Evolutionary conservation across 2,797 vertebrate species (phyloP).

Genomic region (Diglossa cyanea): DNA sequence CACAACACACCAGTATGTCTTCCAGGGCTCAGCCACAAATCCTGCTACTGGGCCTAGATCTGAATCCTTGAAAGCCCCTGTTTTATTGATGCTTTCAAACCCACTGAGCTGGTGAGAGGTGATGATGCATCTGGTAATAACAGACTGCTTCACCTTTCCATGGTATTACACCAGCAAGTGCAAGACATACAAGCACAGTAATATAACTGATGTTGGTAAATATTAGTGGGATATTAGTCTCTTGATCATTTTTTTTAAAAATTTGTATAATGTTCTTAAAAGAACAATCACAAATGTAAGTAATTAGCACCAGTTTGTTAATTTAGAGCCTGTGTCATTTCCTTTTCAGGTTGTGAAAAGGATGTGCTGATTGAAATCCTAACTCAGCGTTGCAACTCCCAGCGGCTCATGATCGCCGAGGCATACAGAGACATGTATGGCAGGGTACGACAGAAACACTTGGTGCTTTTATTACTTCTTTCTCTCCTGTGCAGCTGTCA

Average conservation of each 20-base stretch:
- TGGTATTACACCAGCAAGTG: background rate
- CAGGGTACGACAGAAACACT: slow-evolving; percentile 52
- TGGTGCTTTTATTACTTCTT: background rate
- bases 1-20: background rate
- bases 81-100: slow-evolving; percentile 10
- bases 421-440: slow-evolving; percentile 70
- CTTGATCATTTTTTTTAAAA: background rate
- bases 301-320: background rate
- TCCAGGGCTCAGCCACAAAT: background rate
- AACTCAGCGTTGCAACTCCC: slow-evolving; percentile 75
- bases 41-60: background rate
- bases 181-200: background rate
- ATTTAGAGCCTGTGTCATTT: background rate
- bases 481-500: background rate
- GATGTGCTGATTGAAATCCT: slow-evolving; percentile 77
- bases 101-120: background rate
- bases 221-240: background rate
- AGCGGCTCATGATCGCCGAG: slow-evolving; percentile 73
- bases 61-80: background rate
- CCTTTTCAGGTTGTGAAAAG: slow-evolving; percentile 76
- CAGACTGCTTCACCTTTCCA: background rate
- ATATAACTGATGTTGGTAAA: background rate
- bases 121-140: background rate
- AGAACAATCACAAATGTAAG: background rate
- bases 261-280: background rate